phyloP scores from a whole-genome alignment of 2,888 invertebrate species.

The Tortricodes alternella region DNA sequence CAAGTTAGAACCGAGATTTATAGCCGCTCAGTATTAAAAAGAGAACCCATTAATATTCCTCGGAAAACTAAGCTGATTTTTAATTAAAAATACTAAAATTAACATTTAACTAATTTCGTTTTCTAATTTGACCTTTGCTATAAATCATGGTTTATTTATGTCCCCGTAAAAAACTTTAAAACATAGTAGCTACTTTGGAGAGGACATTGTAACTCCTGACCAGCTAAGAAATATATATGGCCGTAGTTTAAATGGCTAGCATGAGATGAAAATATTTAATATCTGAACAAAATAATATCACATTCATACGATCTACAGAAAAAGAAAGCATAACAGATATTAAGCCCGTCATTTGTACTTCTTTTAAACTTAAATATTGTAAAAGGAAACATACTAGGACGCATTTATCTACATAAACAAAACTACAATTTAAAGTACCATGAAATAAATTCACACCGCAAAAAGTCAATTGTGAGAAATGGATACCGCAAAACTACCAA shows the following conservation, averaged over 20 bases:
- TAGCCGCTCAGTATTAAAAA: conserved; percentile 7
- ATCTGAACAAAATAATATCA: no score
- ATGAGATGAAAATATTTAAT: no score
- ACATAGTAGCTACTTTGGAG: conserved; percentile 5
- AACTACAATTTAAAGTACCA: no score
- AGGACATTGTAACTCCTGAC: background rate
- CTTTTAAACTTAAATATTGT: no score
- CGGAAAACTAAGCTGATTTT: conserved; percentile 17
- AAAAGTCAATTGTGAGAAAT: conserved; percentile 64
- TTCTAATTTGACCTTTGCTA: conserved; percentile 21
- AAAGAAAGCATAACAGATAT: no score
- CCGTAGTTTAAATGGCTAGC: no score
- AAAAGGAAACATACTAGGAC: no score
- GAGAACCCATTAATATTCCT: conserved; percentile 15
- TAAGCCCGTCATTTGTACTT: no score
- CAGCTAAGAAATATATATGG: no score
- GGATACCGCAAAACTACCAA: conserved; percentile 55
- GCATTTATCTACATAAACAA: no score
- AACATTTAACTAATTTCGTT: conserved; percentile 24
- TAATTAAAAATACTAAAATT: conserved; percentile 28
- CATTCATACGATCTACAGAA: no score
- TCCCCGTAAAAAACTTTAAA: conserved; percentile 12
- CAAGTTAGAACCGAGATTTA: conserved; percentile 13
- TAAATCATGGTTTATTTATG: conserved; percentile 26
- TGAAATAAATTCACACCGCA: background rate